Conservation (phyloP, 2,797 vertebrate genomes). For the Crypturellus tataupa region DNA sequence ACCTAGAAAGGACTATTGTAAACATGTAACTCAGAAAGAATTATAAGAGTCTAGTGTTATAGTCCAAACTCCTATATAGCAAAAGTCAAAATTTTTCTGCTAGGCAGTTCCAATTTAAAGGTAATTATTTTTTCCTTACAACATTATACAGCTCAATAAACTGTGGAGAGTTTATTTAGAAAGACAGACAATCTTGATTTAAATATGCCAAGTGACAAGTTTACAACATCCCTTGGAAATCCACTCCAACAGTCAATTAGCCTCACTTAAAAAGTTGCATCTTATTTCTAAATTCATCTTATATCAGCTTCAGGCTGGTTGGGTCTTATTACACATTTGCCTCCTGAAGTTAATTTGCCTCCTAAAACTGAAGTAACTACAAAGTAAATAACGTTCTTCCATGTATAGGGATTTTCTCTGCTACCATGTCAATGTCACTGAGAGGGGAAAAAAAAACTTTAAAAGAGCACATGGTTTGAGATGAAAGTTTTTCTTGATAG, state of each 20-base stretch:
- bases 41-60: not conserved
- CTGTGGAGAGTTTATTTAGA: not conserved
- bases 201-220: not conserved
- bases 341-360: not conserved
- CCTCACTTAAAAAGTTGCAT: not conserved
- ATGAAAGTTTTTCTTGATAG: not conserved
- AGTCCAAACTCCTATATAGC: not conserved
- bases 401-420: not conserved
- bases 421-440: not conserved
- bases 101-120: not conserved
- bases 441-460: not conserved
- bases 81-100: not conserved
- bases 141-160: not conserved
- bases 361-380: not conserved
- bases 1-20: not conserved
- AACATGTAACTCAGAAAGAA: not conserved
- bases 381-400: not conserved
- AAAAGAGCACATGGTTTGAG: not conserved
- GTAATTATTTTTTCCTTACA: not conserved
- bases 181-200: not conserved
- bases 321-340: not conserved
- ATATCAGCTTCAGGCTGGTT: not conserved
- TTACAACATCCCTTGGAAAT: not conserved
- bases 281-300: not conserved
- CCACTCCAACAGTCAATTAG: not conserved